Evolutionary conservation across 2,113 vertebrate genomes (phyloP).

Genomic region (Emydura subglobosa): DNA sequence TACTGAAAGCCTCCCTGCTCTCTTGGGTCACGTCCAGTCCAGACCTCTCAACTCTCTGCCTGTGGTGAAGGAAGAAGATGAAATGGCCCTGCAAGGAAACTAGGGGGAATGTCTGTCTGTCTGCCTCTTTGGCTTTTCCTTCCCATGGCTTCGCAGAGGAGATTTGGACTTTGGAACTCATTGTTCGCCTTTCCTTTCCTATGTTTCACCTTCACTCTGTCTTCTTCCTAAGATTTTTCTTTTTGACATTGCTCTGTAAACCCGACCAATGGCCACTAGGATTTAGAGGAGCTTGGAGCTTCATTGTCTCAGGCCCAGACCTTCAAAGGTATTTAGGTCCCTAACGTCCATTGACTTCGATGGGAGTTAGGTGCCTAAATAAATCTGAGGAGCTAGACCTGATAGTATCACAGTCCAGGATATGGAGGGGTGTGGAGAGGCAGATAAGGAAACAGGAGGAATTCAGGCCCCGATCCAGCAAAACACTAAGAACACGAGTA

Average conservation of each 20-base stretch:
- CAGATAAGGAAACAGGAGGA: accelerated
- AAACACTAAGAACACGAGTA: not conserved
- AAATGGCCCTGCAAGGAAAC: slow-evolving; percentile 77
- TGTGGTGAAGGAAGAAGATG: slow-evolving; percentile 83
- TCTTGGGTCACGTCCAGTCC: slow-evolving; percentile 84
- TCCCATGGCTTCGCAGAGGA: not conserved
- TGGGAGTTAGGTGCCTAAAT: not conserved
- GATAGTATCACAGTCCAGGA: not conserved
- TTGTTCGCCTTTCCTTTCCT: not conserved
- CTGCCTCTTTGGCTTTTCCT: slow-evolving; percentile 21
- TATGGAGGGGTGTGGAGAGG: not conserved
- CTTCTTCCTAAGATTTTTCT: not conserved
- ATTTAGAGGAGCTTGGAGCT: not conserved
- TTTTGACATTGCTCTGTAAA: not conserved
- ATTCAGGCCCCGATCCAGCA: not conserved
- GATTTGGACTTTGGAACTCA: not conserved
- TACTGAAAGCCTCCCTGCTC: slow-evolving; percentile 81
- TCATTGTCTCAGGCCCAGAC: not conserved
- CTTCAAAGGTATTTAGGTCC: not conserved
- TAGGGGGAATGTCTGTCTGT: slow-evolving; percentile 60
- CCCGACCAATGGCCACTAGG: not conserved
- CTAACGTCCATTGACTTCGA: not conserved
- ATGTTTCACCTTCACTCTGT: not conserved
- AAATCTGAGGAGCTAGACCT: not conserved
- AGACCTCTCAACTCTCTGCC: slow-evolving; percentile 77